Conservation (phyloP, 1,140 invertebrate species). For the Bombus turneri region DNA sequence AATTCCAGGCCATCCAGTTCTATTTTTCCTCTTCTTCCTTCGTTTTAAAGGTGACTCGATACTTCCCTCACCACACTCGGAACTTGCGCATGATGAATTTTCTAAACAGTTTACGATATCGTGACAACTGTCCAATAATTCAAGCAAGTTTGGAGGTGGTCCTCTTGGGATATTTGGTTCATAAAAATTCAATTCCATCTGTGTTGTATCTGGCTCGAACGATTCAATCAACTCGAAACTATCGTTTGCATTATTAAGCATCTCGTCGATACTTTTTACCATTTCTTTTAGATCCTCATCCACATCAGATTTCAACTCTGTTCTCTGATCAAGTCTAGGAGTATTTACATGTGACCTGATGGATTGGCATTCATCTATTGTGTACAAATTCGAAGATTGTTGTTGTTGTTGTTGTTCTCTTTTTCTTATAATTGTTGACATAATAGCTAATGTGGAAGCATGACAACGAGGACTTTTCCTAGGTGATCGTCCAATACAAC, state of each 20-base stretch:
- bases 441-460: constrained; percentile 91
- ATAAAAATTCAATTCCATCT: constrained; percentile 53
- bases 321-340: constrained; percentile 44
- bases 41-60: constrained; percentile 74
- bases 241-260: constrained; percentile 67
- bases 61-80: constrained; percentile 77
- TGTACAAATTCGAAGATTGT: constrained; percentile 56
- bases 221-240: constrained; percentile 65
- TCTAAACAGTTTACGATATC: constrained; percentile 74
- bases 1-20: constrained; percentile 86
- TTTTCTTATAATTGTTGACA: constrained; percentile 82
- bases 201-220: constrained; percentile 67
- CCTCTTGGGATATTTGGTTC: constrained; percentile 68
- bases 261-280: constrained; percentile 76
- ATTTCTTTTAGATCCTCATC: constrained; percentile 77
- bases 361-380: constrained; percentile 67
- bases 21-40: constrained; percentile 82
- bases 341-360: constrained; percentile 42
- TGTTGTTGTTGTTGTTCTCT: constrained; percentile 74
- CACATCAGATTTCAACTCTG: constrained; percentile 65
- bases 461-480: constrained; percentile 93
- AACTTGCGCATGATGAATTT: constrained; percentile 78
- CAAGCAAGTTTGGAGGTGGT: constrained; percentile 76
- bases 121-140: constrained; percentile 78
- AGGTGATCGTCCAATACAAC: constrained; percentile 84